phyloP scores from a whole-genome alignment of 2,113 vertebrate species.

The Pao palembangensis region DNA sequence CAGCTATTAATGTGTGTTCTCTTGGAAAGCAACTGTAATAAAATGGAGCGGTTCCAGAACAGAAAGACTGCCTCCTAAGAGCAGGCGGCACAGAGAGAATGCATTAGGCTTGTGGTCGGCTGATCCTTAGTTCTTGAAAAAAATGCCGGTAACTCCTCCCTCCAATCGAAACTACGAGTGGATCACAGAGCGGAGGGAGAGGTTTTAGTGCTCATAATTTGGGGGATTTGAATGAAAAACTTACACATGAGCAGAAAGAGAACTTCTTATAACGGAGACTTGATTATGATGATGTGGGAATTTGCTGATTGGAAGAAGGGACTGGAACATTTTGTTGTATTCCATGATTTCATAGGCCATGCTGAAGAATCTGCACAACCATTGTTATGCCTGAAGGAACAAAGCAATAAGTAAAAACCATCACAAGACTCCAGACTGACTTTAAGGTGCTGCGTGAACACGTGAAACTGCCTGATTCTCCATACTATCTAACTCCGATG shows the following conservation, averaged over 20 bases:
- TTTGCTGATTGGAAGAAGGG: slow-evolving; percentile 59
- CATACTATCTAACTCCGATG: slow-evolving; percentile 26
- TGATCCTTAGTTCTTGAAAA: slow-evolving; percentile 70
- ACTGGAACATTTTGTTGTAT: slow-evolving; percentile 63
- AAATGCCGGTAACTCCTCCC: slow-evolving; percentile 50
- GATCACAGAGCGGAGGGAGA: slow-evolving; percentile 57
- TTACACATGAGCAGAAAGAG: slow-evolving; percentile 52
- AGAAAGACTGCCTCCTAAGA: slow-evolving; percentile 54
- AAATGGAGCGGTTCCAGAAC: slow-evolving; percentile 58
- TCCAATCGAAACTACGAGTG: slow-evolving; percentile 50
- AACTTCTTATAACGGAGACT: slow-evolving; percentile 53
- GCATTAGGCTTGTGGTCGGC: slow-evolving; percentile 68
- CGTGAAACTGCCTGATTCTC: slow-evolving; percentile 36
- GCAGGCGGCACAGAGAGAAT: slow-evolving; percentile 61
- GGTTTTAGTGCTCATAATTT: slow-evolving; percentile 70
- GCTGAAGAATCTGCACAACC: slow-evolving; percentile 33
- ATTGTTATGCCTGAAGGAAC: slow-evolving; percentile 40
- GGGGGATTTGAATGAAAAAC: slow-evolving; percentile 66
- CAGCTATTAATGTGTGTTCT: slow-evolving; percentile 59
- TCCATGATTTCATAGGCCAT: slow-evolving; percentile 67
- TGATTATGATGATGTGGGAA: slow-evolving; percentile 72
- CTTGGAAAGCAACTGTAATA: slow-evolving; percentile 66
- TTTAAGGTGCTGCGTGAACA: slow-evolving; percentile 50
- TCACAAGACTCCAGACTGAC: slow-evolving; percentile 18
- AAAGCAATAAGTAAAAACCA: slow-evolving; percentile 52